Base-by-base conservation (phyloP, 2,797 vertebrate genomes). In the Oryzias dopingdopingensis region DNA sequence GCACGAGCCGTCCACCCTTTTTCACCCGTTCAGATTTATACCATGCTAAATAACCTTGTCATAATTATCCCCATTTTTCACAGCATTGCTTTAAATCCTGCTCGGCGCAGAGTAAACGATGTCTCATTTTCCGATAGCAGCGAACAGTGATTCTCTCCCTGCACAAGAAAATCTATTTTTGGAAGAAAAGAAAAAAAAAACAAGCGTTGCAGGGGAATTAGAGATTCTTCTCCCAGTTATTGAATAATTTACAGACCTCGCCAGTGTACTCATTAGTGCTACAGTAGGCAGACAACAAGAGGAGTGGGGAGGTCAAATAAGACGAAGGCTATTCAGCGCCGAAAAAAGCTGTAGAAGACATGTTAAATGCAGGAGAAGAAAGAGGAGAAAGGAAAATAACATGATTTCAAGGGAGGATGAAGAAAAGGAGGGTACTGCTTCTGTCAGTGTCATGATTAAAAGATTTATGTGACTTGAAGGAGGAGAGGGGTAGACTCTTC, bases 191-290 rank as follows among this genome's bases (percentile, higher is more conserved):
- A 66, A 77, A 48, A 18, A n/a, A 70, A 66, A 77, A 48, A 16
- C 16, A n/a, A 69, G 56, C 60, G 69, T 53, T 20, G 12, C 18
- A 57, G 50, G 56, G 58, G 66, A 62, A 73, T 84, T 64, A 53
- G 63, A 84, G 80, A 86, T 84, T 85, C 60, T 81, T 90, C 83
- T 87, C 83, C 74, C 77, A 82, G 82, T 88, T 87, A 86, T 88
- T 91, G 86, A 92, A 91, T 92, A 88, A 92, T 91, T 91, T 90
- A 91, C 79, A 83, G 74, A 55, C 70, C 58, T 75, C 72, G 81
- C 73, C 82, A 79, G 81, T 76, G 74, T 81, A 82, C 87, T 91
- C 85, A 91, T 90, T 89, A 90, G 79, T 55, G 63, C 79, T 62
- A 79, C 80, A 85, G 84, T 68, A 70, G 77, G 68, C 65, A 87